Percentiles rank a stretch among this genome's conserved stretches.
Evolutionary conservation across 2,888 invertebrate genomes (phyloP).

Genomic region (Anorthoa munda): DNA sequence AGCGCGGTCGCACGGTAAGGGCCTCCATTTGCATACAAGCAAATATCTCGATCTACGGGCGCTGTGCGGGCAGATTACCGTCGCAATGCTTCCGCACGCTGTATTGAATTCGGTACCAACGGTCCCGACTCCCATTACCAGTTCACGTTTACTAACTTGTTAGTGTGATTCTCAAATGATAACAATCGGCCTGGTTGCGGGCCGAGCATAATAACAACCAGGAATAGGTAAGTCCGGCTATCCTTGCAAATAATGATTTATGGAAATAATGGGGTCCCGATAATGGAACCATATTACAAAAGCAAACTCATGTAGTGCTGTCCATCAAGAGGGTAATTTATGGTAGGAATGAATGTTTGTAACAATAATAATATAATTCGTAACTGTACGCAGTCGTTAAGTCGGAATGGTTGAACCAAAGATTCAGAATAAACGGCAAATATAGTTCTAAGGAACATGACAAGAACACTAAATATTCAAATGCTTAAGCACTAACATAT

Average conservation of each 20-base stretch:
- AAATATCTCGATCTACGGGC: conserved; percentile 87
- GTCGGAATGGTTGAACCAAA: conserved; percentile 40
- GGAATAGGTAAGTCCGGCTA: conserved; percentile 62
- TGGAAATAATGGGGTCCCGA: conserved; percentile 40
- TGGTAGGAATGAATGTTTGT: conserved; percentile 17
- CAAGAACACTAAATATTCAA: conserved; percentile 39
- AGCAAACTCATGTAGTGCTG: conserved; percentile 16
- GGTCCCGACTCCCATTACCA: conserved; percentile 83
- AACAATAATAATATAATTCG: conserved; percentile 23
- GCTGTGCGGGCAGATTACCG: conserved; percentile 84
- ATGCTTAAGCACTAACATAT: conserved; percentile 37
- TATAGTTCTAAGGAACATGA: conserved; percentile 40
- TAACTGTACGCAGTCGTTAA: conserved; percentile 34
- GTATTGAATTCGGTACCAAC: conserved; percentile 87
- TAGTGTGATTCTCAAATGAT: conserved; percentile 88
- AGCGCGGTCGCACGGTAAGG: conserved; percentile 86
- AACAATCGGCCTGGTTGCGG: conserved; percentile 78
- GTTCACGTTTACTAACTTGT: conserved; percentile 87
- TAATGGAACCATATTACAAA: conserved; percentile 20
- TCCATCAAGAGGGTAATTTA: conserved; percentile 36
- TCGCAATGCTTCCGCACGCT: conserved; percentile 85
- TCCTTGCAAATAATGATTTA: conserved; percentile 63
- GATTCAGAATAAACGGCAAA: conserved; percentile 38
- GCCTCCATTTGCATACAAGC: conserved; percentile 89
- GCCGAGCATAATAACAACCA: conserved; percentile 74